phyloP scores from a whole-genome alignment of 2,888 invertebrate species.

The Gibbula magus region DNA sequence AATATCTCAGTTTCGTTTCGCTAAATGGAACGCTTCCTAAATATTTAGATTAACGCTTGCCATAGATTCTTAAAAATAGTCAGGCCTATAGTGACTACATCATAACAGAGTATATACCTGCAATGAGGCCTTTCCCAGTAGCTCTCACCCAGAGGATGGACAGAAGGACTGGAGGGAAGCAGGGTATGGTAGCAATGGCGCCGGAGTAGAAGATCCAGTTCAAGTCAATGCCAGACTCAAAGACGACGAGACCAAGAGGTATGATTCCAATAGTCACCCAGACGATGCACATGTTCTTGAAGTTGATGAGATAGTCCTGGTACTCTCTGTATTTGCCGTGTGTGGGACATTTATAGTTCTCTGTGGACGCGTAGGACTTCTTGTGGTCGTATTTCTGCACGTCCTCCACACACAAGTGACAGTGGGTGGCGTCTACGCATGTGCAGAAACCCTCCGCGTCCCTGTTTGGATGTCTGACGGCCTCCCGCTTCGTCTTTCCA shows the following conservation, averaged over 20 bases:
- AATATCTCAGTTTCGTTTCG: no score
- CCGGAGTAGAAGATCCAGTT: slow-evolving; percentile 74
- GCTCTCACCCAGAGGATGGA: slow-evolving; percentile 70
- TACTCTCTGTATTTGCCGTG: slow-evolving; percentile 67
- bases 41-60: no score
- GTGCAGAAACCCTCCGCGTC: slow-evolving; percentile 51
- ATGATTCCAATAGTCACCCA: slow-evolving; percentile 69
- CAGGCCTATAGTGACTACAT: neutral
- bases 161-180: slow-evolving; percentile 70
- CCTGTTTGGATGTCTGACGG: slow-evolving; percentile 44
- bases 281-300: slow-evolving; percentile 73
- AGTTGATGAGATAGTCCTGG: slow-evolving; percentile 65
- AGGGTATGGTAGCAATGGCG: slow-evolving; percentile 71
- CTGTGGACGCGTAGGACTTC: slow-evolving; percentile 17
- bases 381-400: slow-evolving; percentile 46
- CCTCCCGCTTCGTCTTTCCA: slow-evolving; percentile 58
- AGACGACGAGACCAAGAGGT: slow-evolving; percentile 69
- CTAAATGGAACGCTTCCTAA: no score
- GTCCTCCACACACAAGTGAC: slow-evolving; percentile 65
- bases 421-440: slow-evolving; percentile 63
- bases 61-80: neutral
- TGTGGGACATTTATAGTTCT: slow-evolving; percentile 58
- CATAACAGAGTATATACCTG: slow-evolving; percentile 44
- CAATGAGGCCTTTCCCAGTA: slow-evolving; percentile 64
- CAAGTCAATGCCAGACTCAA: slow-evolving; percentile 69